Base-by-base conservation (phyloP, 2,888 invertebrate species). In the Ferrisia virgata region DNA sequence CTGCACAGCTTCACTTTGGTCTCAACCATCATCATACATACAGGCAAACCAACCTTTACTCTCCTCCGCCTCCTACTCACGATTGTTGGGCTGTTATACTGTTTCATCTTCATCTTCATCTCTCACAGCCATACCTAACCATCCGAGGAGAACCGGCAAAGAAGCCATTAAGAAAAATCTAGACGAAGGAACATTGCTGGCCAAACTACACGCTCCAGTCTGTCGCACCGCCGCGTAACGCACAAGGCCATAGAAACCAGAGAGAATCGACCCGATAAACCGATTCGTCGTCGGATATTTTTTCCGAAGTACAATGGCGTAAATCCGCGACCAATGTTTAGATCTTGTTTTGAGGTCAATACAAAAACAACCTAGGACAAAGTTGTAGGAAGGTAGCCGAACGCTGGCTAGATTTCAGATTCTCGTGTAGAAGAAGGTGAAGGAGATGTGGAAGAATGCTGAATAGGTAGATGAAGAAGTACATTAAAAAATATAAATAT, bases 131-230 rank as follows among this genome's bases (percentile, higher is more conserved):
- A 15, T 64, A 64, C 28, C 25, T 28, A 64, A 64, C 64, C 64
- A 64, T 64, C 64, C 47, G 47, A 47, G 47, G 8, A 47, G 58
- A 64, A 64, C 28, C 72, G 33, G 72, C 72, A 33, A 72, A 36
- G 72, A 72, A 72, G 33, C 72, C 72, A 72, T 72, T 72, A 72
- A 33, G 72, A 72, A 72, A 64, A 72, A 72, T 72, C n/a, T 33
- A 18, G 22, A 72, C n/a, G 72, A 28, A 47, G 18, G 47, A 47
- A 47, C 18, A 18, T 18, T 5, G 47, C 18, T 15, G n/a, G n/a
- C n/a, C n/a, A n/a, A n/a, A n/a, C 18, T 64, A 28, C 4, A 64
- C 28, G 28, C 58, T 64, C 58, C 58, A 64, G 25, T 64, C 58
- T 64, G 28, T 2, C 53, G 53, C 8, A 53, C 53, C 53, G 53